A percentile compares a stretch with the other conserved stretches of the same genome.
phyloP scores from a whole-genome alignment of 2,888 invertebrate species.

The Phengaris arion region DNA sequence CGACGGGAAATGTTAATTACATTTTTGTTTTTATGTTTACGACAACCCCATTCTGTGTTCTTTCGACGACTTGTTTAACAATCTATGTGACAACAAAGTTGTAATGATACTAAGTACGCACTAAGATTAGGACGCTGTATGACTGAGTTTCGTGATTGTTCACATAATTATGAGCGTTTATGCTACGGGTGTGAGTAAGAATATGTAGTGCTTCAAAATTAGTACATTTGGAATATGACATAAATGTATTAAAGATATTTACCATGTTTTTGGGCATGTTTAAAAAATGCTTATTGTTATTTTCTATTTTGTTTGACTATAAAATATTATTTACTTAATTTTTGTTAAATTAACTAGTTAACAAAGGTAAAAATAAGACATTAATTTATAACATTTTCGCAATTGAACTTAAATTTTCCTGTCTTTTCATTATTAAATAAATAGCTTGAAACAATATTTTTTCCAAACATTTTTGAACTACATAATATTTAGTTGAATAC shows the following conservation, averaged over 20 bases:
- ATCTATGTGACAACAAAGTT: constrained; percentile 2
- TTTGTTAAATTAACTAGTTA: background rate
- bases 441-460: background rate
- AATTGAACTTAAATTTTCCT: background rate
- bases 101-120: constrained; percentile 2
- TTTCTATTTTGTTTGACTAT: background rate
- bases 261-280: background rate
- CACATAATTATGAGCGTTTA: constrained; percentile 26
- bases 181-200: constrained; percentile 29
- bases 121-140: constrained; percentile 19
- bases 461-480: background rate
- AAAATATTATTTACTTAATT: background rate
- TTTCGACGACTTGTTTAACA: background rate
- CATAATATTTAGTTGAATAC: background rate
- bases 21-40: constrained; percentile 24
- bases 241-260: constrained; percentile 5
- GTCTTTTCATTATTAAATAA: background rate
- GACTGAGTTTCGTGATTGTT: constrained; percentile 27
- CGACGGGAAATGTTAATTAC: background rate
- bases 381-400: background rate
- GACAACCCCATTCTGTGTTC: background rate
- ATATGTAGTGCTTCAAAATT: constrained; percentile 5
- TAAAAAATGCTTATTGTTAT: background rate
- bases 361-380: background rate
- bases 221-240: background rate